These are phyloP conservation scores for Plectrocnemia conspersa DNA, from an alignment of 1,140 invertebrate species.

Conservation along the genomic window DNA sequence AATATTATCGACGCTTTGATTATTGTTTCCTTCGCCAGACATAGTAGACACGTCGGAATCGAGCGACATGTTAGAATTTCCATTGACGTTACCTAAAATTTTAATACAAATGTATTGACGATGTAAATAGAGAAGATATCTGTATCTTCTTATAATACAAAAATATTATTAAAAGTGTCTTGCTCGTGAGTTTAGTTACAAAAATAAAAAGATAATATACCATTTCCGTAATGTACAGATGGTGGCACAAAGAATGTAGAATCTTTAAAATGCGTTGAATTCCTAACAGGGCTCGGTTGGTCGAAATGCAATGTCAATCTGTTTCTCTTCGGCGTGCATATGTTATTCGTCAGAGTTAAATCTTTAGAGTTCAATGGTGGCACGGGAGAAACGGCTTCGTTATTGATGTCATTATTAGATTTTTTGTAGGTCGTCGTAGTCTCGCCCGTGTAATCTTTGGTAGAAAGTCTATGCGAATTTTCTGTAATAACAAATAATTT, in stretches of 20 bases:
- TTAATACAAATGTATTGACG: not conserved
- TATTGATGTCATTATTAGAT: constrained; percentile 32
- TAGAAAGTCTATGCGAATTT: constrained; percentile 47
- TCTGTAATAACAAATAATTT: constrained; percentile 36
- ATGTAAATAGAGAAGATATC: no score
- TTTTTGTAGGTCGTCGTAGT: constrained; percentile 21
- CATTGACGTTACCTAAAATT: constrained; percentile 39
- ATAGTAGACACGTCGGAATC: constrained; percentile 58
- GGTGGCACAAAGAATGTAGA: constrained; percentile 32
- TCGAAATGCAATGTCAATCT: constrained; percentile 55
- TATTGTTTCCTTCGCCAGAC: constrained; percentile 46
- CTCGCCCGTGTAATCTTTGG: constrained; percentile 37
- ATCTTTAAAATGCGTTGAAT: constrained; percentile 59
- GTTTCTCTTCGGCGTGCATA: constrained; percentile 46
- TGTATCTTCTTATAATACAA: not conserved
- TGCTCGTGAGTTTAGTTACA: not conserved
- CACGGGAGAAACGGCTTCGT: not conserved
- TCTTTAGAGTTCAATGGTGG: constrained; percentile 19
- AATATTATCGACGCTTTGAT: constrained; percentile 17
- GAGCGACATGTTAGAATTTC: constrained; percentile 55
- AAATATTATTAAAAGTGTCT: not conserved
- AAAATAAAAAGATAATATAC: constrained; percentile 6
- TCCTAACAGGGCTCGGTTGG: constrained; percentile 51
- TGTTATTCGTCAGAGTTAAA: constrained; percentile 26
- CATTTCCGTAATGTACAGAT: constrained; percentile 27